Evolutionary conservation across 1,140 invertebrate genomes (phyloP).

Genomic region (Lethocerus indicus): DNA sequence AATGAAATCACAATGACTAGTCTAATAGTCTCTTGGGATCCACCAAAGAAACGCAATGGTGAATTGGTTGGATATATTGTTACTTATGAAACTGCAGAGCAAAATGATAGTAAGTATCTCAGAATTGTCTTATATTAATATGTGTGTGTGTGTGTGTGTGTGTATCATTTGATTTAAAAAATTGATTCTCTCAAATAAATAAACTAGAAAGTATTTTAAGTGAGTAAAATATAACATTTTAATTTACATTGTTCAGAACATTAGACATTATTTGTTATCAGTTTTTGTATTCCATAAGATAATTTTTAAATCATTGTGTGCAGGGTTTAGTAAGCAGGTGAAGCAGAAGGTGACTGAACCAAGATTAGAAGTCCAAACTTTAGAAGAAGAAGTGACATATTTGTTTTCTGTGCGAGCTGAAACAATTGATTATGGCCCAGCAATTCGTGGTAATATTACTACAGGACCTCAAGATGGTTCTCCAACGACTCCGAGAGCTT

Average conservation of each 20-base stretch:
- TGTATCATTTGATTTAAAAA: too few species aligned
- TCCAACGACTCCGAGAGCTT: conserved; percentile 54
- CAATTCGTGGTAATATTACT: conserved; percentile 62
- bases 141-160: too few species aligned
- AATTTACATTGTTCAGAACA: too few species aligned
- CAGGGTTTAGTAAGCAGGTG: conserved; percentile 81
- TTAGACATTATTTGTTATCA: too few species aligned
- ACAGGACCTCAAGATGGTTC: conserved; percentile 90
- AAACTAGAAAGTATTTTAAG: too few species aligned
- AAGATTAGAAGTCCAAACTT: conserved; percentile 57
- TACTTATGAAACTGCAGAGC: conserved; percentile 82
- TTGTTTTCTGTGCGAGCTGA: conserved; percentile 79
- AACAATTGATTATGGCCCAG: conserved; percentile 69
- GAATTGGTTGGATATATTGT: conserved; percentile 81
- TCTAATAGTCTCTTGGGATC: conserved; percentile 76
- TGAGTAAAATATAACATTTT: too few species aligned
- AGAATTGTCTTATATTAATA: not conserved
- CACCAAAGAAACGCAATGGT: conserved; percentile 81
- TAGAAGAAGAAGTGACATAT: conserved; percentile 86
- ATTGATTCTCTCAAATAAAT: too few species aligned
- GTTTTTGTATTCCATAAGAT: too few species aligned
- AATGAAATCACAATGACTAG: conserved; percentile 90
- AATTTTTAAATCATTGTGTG: too few species aligned
- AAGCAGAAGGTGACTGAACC: conserved; percentile 78
- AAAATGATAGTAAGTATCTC: conserved; percentile 61